Conservation (phyloP, 2,113 vertebrate species). For the Chamaea fasciata region DNA sequence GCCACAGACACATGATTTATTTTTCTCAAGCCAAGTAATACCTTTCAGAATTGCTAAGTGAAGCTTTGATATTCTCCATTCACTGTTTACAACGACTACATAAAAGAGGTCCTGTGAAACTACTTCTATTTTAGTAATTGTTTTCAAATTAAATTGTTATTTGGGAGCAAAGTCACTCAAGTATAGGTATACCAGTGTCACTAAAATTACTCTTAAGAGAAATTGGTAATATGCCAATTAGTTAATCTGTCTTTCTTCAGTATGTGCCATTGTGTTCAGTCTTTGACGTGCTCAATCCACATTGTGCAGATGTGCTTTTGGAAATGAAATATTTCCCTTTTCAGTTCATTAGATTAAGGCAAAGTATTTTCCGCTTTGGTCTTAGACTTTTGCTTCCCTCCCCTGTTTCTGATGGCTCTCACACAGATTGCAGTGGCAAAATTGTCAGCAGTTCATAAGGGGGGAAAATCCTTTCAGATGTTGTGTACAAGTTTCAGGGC, state of each 20-base stretch:
- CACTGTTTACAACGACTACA: not conserved
- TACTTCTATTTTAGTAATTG: not conserved
- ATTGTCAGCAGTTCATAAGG: constrained; percentile 62
- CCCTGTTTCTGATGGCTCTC: constrained; percentile 18
- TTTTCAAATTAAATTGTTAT: not conserved
- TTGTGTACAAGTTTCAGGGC: constrained; percentile 54
- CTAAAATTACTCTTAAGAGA: not conserved
- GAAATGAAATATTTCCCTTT: not conserved
- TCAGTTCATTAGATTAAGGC: not conserved
- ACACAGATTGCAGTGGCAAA: constrained; percentile 48
- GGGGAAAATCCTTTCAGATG: constrained; percentile 64
- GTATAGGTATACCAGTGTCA: not conserved
- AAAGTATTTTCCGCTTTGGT: not conserved
- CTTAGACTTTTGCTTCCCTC: constrained; percentile 6
- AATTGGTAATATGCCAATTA: not conserved
- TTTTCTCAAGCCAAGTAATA: not conserved
- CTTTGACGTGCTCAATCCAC: not conserved
- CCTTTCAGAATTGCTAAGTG: not conserved
- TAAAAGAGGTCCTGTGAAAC: not conserved
- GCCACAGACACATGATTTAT: not conserved
- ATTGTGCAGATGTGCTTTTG: not conserved
- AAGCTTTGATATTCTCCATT: not conserved
- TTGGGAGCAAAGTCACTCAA: not conserved
- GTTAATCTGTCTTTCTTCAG: not conserved
- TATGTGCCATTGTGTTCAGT: not conserved